Percentiles rank a stretch among this genome's conserved stretches.
phyloP scores from a whole-genome alignment of 2,797 vertebrate genomes.

The Alfaro cultratus region DNA sequence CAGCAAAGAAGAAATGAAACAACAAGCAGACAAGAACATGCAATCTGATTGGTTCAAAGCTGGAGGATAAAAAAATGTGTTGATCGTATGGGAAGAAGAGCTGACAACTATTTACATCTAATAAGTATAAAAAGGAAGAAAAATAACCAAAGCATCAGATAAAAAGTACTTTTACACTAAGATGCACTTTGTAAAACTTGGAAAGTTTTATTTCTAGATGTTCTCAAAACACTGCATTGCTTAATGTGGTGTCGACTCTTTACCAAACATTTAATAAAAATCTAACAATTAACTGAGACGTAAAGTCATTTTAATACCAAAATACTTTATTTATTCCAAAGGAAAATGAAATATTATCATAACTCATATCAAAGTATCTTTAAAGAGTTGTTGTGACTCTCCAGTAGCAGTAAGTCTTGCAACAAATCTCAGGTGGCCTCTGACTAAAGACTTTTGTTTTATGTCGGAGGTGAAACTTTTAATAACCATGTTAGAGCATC shows the following conservation, averaged over 20 bases:
- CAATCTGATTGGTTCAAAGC: not conserved
- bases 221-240: not conserved
- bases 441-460: not conserved
- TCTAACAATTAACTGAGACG: not conserved
- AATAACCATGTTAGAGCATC: too few relatives aligned
- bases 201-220: not conserved
- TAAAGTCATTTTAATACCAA: not conserved
- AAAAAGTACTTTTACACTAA: not conserved
- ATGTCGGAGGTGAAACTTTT: not conserved
- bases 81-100: not conserved
- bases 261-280: not conserved
- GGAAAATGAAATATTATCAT: not conserved
- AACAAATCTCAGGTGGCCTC: not conserved
- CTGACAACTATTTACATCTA: not conserved
- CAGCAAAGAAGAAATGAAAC: constrained; percentile 13
- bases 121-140: not conserved
- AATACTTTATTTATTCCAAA: not conserved
- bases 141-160: not conserved
- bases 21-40: constrained; percentile 4
- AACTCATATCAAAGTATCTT: not conserved
- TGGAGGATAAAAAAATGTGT: not conserved
- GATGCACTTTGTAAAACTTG: not conserved
- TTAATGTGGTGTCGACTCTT: not conserved
- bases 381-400: not conserved
- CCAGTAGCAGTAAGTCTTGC: not conserved